Base-by-base conservation (phyloP, 2,888 invertebrate genomes). In the Heliconius ethilla region DNA sequence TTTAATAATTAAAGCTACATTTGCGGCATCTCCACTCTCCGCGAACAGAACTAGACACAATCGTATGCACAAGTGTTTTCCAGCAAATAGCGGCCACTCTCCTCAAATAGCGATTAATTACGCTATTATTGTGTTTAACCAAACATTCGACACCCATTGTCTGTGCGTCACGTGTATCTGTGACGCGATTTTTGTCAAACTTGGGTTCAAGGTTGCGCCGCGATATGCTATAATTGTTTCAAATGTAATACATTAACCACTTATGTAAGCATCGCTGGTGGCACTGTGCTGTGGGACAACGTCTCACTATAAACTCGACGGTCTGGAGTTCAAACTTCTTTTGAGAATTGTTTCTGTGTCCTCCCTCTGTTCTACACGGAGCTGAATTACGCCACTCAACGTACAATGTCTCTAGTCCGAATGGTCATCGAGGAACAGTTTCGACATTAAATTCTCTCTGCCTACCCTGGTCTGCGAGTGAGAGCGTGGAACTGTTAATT, bases 181-280 rank as follows among this genome's bases (percentile, higher is more conserved):
- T 45, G 45, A 70, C 69, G 69, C 69, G 25, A 27, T 45, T 70
- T 51, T 18, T 25, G n/a, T 3, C 25, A 9, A 51, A 70, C 11
- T 7, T 27, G 22, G 70, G 70, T 70, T 70, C 70, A 70, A 70
- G 55, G 70, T 29, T 37, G 15, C 51, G 15, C 45, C 45, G 15
- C 27, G 27, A 45, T 45, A 45, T 22, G 70, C 27, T 45, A 11
- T 45, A 45, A 18, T 13, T 22, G 22, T 55, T 55, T 55, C 18
- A 55, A 22, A 55, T 55, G 55, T n/a, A 59, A 51, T 7, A 51
- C 22, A 51, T 51, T 22, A 51, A 51, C 7, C 51, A 51, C 51
- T 51, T 51, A 51, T 51, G 18, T 51, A 51, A 51, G 10, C n/a
- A n/a, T n/a, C n/a, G 10, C 10, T 59, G 10, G 7, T 51, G 18